phyloP scores from a whole-genome alignment of 2,888 invertebrate genomes.

The Eupithecia pulchellata region DNA sequence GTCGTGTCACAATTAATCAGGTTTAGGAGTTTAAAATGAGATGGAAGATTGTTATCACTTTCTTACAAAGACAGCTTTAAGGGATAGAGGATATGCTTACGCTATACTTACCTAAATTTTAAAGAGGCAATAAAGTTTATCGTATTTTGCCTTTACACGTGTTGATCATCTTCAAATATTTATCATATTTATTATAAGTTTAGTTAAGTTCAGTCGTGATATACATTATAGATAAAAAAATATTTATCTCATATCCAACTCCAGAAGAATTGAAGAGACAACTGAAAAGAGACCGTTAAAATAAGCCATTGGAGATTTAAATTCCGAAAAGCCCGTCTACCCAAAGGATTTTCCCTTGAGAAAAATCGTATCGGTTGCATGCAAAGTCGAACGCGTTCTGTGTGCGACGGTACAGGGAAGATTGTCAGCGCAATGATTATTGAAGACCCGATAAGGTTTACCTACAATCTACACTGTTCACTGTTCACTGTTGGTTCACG shows the following conservation, averaged over 20 bases:
- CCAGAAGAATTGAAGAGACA: neutral
- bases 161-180: neutral
- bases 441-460: constrained; percentile 58
- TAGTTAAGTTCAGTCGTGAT: neutral
- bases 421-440: constrained; percentile 62
- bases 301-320: neutral
- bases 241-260: neutral
- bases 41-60: neutral
- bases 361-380: constrained; percentile 22
- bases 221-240: too few relatives aligned
- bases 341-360: neutral
- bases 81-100: neutral
- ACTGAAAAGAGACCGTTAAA: neutral
- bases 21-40: neutral
- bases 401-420: constrained; percentile 57
- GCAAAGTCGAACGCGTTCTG: constrained; percentile 52
- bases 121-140: neutral
- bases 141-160: neutral
- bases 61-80: neutral
- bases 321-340: neutral
- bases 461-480: constrained; percentile 32
- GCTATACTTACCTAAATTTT: neutral
- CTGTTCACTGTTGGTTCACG: constrained; percentile 26
- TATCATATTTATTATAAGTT: too few relatives aligned
- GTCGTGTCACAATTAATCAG: neutral